Conservation (phyloP, 2,113 vertebrate genomes). For the Erythrocercus mccallii region DNA sequence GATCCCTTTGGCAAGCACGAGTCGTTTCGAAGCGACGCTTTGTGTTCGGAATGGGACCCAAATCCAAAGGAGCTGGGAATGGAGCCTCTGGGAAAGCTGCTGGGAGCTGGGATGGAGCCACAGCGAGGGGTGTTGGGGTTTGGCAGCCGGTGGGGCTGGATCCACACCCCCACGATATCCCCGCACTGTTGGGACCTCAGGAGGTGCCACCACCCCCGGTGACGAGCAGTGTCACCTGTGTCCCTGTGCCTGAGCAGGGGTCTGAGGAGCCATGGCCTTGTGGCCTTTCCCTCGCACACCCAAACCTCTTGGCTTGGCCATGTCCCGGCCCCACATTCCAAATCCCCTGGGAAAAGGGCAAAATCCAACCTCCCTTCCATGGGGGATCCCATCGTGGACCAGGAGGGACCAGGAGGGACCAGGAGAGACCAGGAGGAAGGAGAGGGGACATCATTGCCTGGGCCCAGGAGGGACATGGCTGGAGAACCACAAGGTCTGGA, state of each 20-base stretch:
- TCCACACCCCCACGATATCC: accelerated
- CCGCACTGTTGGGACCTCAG: accelerated
- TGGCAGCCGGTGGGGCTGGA: accelerated
- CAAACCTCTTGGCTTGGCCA: neutral
- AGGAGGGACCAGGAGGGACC: neutral
- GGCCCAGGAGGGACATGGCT: neutral
- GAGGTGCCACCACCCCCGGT: neutral
- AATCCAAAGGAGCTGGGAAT: neutral
- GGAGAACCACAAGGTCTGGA: neutral
- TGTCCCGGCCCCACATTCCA: accelerated
- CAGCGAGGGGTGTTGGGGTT: accelerated
- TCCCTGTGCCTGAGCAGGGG: neutral
- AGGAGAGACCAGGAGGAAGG: neutral
- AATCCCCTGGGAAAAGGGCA: neutral
- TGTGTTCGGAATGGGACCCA: neutral
- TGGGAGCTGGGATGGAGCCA: neutral
- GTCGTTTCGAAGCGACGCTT: neutral
- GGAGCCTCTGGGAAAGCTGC: neutral
- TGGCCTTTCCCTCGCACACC: neutral
- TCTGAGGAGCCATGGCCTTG: accelerated
- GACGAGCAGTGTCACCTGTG: accelerated
- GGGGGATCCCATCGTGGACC: no score
- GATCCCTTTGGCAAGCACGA: neutral
- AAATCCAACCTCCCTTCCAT: neutral
- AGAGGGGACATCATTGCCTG: neutral